Evolutionary conservation across 2,888 invertebrate species (phyloP).

Genomic region (Emmelina monodactyla): DNA sequence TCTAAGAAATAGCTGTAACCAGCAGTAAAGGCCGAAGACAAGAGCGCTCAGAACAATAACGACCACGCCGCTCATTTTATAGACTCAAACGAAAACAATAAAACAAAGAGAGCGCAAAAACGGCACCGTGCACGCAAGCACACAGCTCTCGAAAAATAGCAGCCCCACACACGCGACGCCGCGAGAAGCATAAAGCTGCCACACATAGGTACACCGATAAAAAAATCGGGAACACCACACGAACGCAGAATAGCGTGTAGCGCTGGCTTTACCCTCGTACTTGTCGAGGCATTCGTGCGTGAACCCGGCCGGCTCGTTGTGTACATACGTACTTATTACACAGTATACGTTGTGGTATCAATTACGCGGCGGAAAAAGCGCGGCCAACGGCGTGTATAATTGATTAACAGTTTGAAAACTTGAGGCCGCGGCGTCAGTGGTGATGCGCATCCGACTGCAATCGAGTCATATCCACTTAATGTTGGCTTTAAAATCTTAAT

Average conservation of each 20-base stretch:
- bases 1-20: constrained; percentile 28
- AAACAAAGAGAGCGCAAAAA: constrained; percentile 52
- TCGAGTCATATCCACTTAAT: not conserved
- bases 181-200: constrained; percentile 20
- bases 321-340: constrained; percentile 19
- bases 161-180: constrained; percentile 31
- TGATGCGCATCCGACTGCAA: not conserved
- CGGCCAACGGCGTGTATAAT: constrained; percentile 53
- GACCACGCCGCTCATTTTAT: constrained; percentile 44
- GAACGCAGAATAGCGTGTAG: constrained; percentile 24
- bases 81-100: constrained; percentile 46
- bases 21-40: constrained; percentile 25
- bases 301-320: constrained; percentile 31
- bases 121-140: constrained; percentile 44
- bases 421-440: constrained; percentile 25
- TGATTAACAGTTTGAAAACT: constrained; percentile 55
- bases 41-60: constrained; percentile 46
- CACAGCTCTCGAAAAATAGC: constrained; percentile 47
- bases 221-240: constrained; percentile 33
- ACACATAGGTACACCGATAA: constrained; percentile 32
- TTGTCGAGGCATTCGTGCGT: constrained; percentile 50
- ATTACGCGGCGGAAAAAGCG: constrained; percentile 55
- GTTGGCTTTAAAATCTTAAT: not conserved
- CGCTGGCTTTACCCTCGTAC: constrained; percentile 30
- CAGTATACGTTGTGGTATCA: constrained; percentile 40